Evolutionary conservation across 2,113 vertebrate genomes (phyloP).

Genomic region (Megalops atlanticus): DNA sequence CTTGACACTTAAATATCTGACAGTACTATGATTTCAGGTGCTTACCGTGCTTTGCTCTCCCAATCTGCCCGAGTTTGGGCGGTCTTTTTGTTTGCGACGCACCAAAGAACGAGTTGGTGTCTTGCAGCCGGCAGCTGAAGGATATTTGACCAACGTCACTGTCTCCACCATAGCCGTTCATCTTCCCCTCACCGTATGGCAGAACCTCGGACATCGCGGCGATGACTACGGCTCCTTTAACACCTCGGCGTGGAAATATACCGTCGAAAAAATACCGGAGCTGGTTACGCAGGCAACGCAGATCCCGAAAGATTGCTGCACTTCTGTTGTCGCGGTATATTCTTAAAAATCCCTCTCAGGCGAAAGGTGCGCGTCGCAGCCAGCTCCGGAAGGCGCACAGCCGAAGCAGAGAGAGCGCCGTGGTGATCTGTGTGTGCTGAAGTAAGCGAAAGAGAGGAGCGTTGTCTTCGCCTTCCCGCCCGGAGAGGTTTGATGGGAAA

Average conservation of each 20-base stretch:
- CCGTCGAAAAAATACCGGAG: slow-evolving; percentile 1
- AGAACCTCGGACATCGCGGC: slow-evolving; percentile 91
- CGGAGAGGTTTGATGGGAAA: slow-evolving; percentile 74
- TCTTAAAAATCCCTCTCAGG: background rate
- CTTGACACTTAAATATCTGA: background rate
- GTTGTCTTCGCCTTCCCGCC: slow-evolving; percentile 59
- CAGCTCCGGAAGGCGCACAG: slow-evolving; percentile 21
- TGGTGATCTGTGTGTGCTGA: slow-evolving; percentile 35
- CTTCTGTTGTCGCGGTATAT: slow-evolving; percentile 12
- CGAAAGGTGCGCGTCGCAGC: background rate
- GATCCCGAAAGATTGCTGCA: slow-evolving; percentile 42
- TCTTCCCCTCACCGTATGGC: slow-evolving; percentile 95
- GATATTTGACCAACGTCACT: slow-evolving; percentile 90
- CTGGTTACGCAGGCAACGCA: slow-evolving; percentile 20
- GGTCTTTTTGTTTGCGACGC: slow-evolving; percentile 93
- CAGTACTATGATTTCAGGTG: background rate
- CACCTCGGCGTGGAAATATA: background rate
- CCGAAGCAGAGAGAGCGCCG: slow-evolving; percentile 25
- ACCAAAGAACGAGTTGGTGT: slow-evolving; percentile 91
- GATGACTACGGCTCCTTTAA: slow-evolving; percentile 28
- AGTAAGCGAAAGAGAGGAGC: slow-evolving; percentile 38
- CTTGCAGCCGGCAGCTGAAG: slow-evolving; percentile 97
- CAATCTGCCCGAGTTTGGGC: slow-evolving; percentile 95
- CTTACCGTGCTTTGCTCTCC: slow-evolving; percentile 93
- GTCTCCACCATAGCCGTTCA: slow-evolving; percentile 91